A percentile compares a stretch with the other conserved stretches of the same genome.
Evolutionary conservation across 2,797 vertebrate species (phyloP).

Genomic region (Sebastes glaucus): DNA sequence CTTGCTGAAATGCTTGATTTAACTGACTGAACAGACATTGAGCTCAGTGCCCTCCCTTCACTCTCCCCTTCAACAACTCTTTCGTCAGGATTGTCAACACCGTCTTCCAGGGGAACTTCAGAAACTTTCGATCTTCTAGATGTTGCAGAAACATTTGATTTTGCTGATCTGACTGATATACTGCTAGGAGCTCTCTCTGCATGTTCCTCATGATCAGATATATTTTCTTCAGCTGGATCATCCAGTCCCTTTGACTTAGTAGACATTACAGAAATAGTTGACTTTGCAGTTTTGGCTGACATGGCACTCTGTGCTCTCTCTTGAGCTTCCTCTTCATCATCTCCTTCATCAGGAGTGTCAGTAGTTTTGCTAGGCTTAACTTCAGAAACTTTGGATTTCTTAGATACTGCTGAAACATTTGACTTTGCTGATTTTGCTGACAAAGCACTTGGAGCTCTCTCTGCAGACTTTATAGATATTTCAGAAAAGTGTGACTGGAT

Average conservation of each 20-base stretch:
- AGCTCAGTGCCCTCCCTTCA: conserved; percentile 20
- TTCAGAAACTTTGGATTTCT: conserved; percentile 31
- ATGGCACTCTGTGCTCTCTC: conserved; percentile 27
- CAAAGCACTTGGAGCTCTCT: background rate
- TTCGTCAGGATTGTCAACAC: background rate
- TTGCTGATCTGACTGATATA: conserved; percentile 38
- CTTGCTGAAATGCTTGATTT: conserved; percentile 51
- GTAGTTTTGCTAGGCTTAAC: background rate
- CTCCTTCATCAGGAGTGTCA: background rate
- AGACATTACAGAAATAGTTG: conserved; percentile 33
- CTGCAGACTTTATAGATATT: conserved; percentile 10
- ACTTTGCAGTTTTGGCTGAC: conserved; percentile 67
- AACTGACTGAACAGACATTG: conserved; percentile 45
- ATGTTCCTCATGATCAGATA: background rate
- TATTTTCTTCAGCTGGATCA: background rate
- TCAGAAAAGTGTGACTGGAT: conserved; percentile 35
- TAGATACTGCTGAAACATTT: conserved; percentile 26
- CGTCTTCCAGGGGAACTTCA: background rate
- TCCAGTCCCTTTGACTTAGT: background rate
- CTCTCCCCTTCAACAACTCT: conserved; percentile 2
- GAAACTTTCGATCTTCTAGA: conserved; percentile 24
- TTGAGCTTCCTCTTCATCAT: conserved; percentile 14
- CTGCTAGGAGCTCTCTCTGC: conserved; percentile 35
- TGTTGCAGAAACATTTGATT: conserved; percentile 30
- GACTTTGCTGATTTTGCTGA: conserved; percentile 16